These are phyloP conservation scores for Penelope pileata DNA, from an alignment of 2,113 vertebrate genomes.

Conservation along the genomic window DNA sequence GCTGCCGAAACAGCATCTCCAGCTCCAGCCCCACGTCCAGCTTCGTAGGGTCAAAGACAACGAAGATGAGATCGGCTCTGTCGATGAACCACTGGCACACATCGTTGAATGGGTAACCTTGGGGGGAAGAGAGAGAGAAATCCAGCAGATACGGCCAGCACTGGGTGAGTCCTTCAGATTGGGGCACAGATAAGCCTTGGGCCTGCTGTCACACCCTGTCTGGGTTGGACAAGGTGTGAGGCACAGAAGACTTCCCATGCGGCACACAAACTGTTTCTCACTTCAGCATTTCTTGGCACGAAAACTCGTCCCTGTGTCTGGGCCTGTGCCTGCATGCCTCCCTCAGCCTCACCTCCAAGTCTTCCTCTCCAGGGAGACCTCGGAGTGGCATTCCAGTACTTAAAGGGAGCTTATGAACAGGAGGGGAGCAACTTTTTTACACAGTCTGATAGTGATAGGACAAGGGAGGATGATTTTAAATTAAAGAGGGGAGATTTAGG, in stretches of 20 bases:
- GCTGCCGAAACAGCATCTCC: constrained; percentile 94
- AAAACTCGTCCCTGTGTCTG: neutral
- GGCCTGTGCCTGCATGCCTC: neutral
- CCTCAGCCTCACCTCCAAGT: neutral
- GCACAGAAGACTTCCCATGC: neutral
- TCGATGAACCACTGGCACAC: constrained; percentile 99
- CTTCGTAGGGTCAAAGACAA: constrained; percentile 97
- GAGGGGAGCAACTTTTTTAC: neutral
- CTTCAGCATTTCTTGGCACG: neutral
- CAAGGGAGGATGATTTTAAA: neutral
- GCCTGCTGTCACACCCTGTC: fast-evolving
- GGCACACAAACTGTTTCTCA: neutral
- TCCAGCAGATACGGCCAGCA: neutral
- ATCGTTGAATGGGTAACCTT: constrained; percentile 97
- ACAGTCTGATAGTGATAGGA: neutral
- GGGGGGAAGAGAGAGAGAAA: constrained; percentile 28
- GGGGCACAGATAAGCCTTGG: neutral
- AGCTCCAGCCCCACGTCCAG: constrained; percentile 95
- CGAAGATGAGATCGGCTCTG: constrained; percentile 96
- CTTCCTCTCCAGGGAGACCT: neutral
- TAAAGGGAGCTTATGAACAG: neutral
- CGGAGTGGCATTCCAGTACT: neutral
- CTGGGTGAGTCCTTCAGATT: neutral
- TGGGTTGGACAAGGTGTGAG: neutral
- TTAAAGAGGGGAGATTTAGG: neutral